These are phyloP conservation scores for Megalops atlanticus DNA, from an alignment of 2,113 vertebrate species.

Conservation along the genomic window DNA sequence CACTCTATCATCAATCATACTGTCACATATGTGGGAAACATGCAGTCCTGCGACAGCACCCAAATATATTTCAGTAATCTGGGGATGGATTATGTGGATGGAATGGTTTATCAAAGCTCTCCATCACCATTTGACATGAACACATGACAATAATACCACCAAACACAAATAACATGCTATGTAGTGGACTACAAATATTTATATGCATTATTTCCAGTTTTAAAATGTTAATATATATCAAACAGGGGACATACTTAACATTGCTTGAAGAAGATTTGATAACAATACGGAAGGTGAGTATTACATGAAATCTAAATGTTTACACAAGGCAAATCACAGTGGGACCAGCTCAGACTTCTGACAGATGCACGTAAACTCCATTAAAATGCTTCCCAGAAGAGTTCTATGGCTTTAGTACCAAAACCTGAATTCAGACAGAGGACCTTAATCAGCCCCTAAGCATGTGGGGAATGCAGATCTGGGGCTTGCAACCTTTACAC, in stretches of 20 bases:
- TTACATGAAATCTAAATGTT: conserved; percentile 50
- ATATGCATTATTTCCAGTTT: neutral
- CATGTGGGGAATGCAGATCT: too few relatives aligned
- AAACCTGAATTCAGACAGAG: too few relatives aligned
- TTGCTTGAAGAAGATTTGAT: conserved; percentile 57
- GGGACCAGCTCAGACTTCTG: too few relatives aligned
- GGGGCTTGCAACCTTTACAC: too few relatives aligned
- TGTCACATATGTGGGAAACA: conserved; percentile 41
- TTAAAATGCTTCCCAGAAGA: too few relatives aligned
- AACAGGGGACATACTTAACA: conserved; percentile 28
- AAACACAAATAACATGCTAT: neutral
- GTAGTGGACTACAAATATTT: neutral
- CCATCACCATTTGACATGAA: neutral
- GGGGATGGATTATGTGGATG: conserved; percentile 18
- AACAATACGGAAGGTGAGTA: conserved; percentile 40
- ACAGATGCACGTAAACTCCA: too few relatives aligned
- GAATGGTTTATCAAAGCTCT: conserved; percentile 58
- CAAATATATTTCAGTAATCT: conserved; percentile 49
- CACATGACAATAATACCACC: neutral
- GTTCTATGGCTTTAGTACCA: too few relatives aligned
- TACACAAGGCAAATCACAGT: neutral
- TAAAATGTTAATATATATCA: conserved; percentile 30
- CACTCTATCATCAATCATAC: neutral
- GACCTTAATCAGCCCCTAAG: too few relatives aligned
- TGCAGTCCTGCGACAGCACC: conserved; percentile 55